Base-by-base conservation (phyloP, 2,113 vertebrate species). In the Dicerorhinus sumatrensis region DNA sequence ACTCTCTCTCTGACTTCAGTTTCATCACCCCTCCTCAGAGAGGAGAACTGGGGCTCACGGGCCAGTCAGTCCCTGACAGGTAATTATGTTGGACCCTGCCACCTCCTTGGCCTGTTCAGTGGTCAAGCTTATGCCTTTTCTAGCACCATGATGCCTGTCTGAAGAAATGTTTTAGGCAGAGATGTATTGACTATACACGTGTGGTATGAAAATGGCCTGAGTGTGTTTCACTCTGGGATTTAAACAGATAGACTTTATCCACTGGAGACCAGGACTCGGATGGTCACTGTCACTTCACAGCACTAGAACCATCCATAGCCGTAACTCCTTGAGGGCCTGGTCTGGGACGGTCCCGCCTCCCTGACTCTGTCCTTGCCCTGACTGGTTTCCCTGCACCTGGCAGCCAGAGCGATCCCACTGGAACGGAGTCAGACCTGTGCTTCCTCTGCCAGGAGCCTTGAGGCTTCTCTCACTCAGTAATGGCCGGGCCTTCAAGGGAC, bases 1-100 rank as follows among this genome's bases (percentile, higher is more conserved):
- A 1, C 5, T 6, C 8, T 0, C 4, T 31, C 42, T 60, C n/a
- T n/a, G 27, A 62, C 0, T 2, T 31, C 0, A 33, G 39, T 29
- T 36, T 73, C 16, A 2, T 63, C 16, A 6, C 4, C 58, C 42
- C 56, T 3, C 3, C 31, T 29, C 48, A 17, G 33, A 58, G 17
- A 2, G 0, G 87, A 14, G 94, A 39, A 33, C 0, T 6, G 1
- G 21, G 69, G n/a, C 48, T 17, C 0, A 3, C 48, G 21, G 14
- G 69, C 60, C 12, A 3, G n/a, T 1, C 27, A 29, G 67, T 36
- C 29, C 51, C 25, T 48, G 29, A n/a, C 60, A 7, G 0, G 0
- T 2, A 0, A 12, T 9, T 2, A 14, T 3, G 13, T 21, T 0
- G 4, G 72, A 0, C 10, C 48, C 70, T 4, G 56, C 3, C 11